phyloP scores from a whole-genome alignment of 2,888 invertebrate genomes.

The Scotopteryx bipunctaria region DNA sequence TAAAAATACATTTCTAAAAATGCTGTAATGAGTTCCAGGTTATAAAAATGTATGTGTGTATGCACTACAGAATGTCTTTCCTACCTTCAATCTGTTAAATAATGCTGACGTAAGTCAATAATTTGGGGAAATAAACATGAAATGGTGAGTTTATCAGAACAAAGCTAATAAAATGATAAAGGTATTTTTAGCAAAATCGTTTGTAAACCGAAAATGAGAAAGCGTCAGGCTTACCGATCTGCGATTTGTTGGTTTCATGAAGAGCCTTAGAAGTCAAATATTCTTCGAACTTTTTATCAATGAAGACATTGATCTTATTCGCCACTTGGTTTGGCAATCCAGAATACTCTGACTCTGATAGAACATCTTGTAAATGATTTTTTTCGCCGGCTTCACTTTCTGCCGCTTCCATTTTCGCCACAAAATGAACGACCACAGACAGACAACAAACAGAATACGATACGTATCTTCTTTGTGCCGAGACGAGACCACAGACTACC shows the following conservation, averaged over 20 bases:
- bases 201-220: constrained; percentile 25
- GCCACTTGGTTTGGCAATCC: constrained; percentile 60
- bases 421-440: constrained; percentile 13
- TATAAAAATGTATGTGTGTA: constrained; percentile 7
- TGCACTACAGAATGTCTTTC: neutral
- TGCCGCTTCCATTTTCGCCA: constrained; percentile 72
- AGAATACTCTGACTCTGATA: constrained; percentile 69
- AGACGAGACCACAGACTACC: no score
- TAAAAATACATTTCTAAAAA: neutral
- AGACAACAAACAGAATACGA: no score
- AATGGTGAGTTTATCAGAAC: no score
- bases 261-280: constrained; percentile 89
- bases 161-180: no score
- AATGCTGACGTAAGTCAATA: neutral
- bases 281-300: constrained; percentile 86
- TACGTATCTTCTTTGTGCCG: no score
- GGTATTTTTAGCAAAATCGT: constrained; percentile 4
- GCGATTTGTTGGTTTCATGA: constrained; percentile 86
- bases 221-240: constrained; percentile 82
- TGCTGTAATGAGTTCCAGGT: neutral
- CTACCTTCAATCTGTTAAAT: constrained; percentile 4
- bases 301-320: constrained; percentile 84
- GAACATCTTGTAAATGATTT: constrained; percentile 74
- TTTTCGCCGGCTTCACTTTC: constrained; percentile 70
- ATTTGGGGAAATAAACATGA: neutral